Evolutionary conservation across 2,888 invertebrate genomes (phyloP), one percentile per base, ranked within the genome.

Genomic region (Melanargia galathea): DNA sequence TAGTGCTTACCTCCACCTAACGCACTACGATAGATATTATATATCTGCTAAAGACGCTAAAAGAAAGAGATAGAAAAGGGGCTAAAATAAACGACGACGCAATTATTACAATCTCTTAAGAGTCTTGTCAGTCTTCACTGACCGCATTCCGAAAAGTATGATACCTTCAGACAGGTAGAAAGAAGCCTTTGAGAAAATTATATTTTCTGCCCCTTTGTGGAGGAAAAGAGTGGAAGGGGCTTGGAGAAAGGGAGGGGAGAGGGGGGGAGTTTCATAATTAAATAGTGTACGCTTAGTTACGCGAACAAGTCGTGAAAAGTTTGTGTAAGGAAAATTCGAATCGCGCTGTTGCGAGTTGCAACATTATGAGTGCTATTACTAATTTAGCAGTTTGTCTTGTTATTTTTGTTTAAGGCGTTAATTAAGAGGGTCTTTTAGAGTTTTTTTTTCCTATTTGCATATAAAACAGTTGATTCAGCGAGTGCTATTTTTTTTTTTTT

Each of bases 201-300:
- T 77, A 75, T 74, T 75, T 74, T 69, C 72, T 68, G 66, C 73
- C 73, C 72, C 72, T 70, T 74, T 71, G 70, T 73, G 67, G 69
- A 68, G 62, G 69, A 65, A 60, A 66, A 70, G 70, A 73, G 76
- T 35, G 35, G 51, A 22, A 20, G 20, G 54, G 40, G 24, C 66
- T 68, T 67, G 60, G 70, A 64, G 70, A 67, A 74, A 45, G 65
- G 59, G 63, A 33, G 48, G n/a, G 66, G 70, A 71, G 70, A 71
- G 74, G 73, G 71, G 67, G 76, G 75, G 74, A 65, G 80, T 73
- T 79, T 72, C 78, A 82, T 86, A 85, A 86, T 86, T 83, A 86
- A 85, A 86, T 85, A 86, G 85, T 81, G 77, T 71, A 80, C 80
- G 84, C 81, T 84, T 86, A 86, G 85, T 84, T 84, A 82, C 78